Evolutionary conservation across 1,140 invertebrate genomes (phyloP).

Genomic region (Hylaeus anthracinus): DNA sequence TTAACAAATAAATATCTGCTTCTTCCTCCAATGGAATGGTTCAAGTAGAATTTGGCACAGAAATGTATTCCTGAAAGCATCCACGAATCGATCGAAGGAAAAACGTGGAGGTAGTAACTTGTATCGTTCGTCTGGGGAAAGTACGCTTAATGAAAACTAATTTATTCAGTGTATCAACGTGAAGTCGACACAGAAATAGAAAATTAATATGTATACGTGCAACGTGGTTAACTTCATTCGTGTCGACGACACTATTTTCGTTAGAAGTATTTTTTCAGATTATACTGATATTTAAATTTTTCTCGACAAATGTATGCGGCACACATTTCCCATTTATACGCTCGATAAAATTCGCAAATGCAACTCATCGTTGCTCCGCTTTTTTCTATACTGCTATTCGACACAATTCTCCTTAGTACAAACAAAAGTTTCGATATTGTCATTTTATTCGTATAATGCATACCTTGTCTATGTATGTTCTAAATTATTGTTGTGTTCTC

Average conservation of each 20-base stretch:
- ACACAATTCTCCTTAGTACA: neutral
- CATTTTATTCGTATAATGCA: no score
- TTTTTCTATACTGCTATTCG: neutral
- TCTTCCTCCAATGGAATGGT: neutral
- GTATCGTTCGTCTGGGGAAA: neutral
- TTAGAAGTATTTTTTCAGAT: neutral
- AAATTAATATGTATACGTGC: neutral
- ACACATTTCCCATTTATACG: neutral
- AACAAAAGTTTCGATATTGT: no score
- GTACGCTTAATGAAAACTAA: conserved; percentile 6
- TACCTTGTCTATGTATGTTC: no score
- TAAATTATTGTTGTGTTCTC: no score
- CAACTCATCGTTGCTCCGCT: neutral
- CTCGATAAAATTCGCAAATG: neutral
- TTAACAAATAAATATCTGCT: no score
- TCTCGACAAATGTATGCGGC: neutral
- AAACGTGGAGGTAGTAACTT: neutral
- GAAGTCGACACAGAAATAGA: conserved; percentile 1
- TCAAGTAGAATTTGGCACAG: neutral
- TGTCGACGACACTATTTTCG: neutral
- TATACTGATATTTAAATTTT: conserved; percentile 2
- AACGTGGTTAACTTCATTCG: neutral
- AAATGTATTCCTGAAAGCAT: no score
- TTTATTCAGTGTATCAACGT: conserved; percentile 8
- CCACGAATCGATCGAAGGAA: no score